Percentiles rank a stretch among this genome's conserved stretches.
phyloP scores from a whole-genome alignment of 2,113 vertebrate genomes.

The Triplophysa tibetana region DNA sequence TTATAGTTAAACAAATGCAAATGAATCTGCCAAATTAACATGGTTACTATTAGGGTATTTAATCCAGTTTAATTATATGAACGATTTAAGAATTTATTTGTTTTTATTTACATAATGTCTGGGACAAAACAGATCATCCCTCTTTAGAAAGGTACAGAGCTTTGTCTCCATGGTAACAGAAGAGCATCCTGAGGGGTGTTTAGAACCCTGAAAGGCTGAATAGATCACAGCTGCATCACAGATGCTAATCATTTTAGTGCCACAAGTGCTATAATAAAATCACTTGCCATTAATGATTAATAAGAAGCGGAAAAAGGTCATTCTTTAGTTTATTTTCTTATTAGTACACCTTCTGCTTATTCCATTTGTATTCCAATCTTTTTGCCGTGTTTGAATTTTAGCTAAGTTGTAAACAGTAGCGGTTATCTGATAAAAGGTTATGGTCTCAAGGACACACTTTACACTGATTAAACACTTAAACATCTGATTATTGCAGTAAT shows the following conservation, averaged over 20 bases:
- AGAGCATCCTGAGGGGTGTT: slow-evolving; percentile 1
- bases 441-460: background rate
- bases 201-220: background rate
- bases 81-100: background rate
- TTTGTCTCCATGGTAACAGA: slow-evolving; percentile 48
- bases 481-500: slow-evolving; percentile 15
- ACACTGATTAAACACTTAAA: slow-evolving; percentile 5
- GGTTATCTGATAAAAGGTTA: background rate
- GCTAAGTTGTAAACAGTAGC: background rate
- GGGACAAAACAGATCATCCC: slow-evolving; percentile 16
- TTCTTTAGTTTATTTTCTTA: too few species aligned
- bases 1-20: too few species aligned
- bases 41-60: too few species aligned
- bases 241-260: background rate
- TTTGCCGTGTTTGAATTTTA: too few species aligned
- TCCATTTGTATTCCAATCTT: too few species aligned
- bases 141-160: slow-evolving; percentile 41
- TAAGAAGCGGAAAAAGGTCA: background rate
- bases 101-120: background rate
- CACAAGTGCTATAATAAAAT: background rate
- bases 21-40: too few species aligned
- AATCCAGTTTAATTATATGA: background rate
- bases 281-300: background rate
- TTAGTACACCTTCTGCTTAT: too few species aligned
- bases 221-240: slow-evolving; percentile 10